Base-by-base conservation (phyloP, 2,888 invertebrate species). In the Hedya salicella region DNA sequence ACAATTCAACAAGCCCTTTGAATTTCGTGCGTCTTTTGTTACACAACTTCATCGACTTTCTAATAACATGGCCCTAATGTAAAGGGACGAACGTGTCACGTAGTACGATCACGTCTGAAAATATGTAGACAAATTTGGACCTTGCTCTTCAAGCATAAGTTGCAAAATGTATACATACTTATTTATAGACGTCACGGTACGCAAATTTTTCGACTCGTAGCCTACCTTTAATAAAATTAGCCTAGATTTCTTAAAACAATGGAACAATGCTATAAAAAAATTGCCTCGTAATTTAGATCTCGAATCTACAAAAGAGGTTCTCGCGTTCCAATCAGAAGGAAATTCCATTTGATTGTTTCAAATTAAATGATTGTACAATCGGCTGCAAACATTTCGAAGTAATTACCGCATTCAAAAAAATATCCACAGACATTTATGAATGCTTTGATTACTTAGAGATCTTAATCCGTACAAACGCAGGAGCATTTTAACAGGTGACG, bases 41-140 rank as follows among this genome's bases (percentile, higher is more conserved):
- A 30, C 40, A 49, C 49, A 63, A 63, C 8, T 14, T 13, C 16
- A 25, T 39, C n/a, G 13, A 46, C 64, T 64, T 59, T 59, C 64
- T 16, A 64, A 64, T 50, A 21, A n/a, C 40, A 32, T 16, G 64
- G 57, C 64, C 64, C 57, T 64, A 49, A n/a, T n/a, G n/a, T n/a
- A n/a, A 25, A 56, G 40, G 56, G 25, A 57, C 42, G 19, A 11
- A 25, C 25, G 5, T n/a, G n/a, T n/a, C n/a, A n/a, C n/a, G n/a
- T n/a, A n/a, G n/a, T n/a, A n/a, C n/a, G n/a, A n/a, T n/a, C n/a
- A n/a, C n/a, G n/a, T n/a, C n/a, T n/a, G n/a, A n/a, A n/a, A n/a
- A n/a, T n/a, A n/a, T n/a, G n/a, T n/a, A n/a, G n/a, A n/a, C n/a
- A n/a, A n/a, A n/a, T n/a, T n/a, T n/a, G n/a, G n/a, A n/a, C n/a